phyloP scores from a whole-genome alignment of 92 coral and sea anemone species.

The Epizoanthus illoricatus region DNA sequence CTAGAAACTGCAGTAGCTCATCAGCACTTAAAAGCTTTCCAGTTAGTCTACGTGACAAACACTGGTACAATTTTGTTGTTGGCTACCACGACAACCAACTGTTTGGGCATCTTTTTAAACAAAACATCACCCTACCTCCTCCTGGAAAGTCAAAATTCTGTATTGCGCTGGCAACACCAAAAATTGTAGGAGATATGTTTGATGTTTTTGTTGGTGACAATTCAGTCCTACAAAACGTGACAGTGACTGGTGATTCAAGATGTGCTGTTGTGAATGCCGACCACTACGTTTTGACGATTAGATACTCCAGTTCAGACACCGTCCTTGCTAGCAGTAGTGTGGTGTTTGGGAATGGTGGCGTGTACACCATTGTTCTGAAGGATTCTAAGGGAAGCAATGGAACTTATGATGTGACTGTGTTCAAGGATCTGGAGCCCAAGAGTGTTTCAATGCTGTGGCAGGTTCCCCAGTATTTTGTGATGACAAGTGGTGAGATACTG shows the following conservation, averaged over 20 bases:
- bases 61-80: slow-evolving; percentile 57
- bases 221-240: slow-evolving; percentile 35
- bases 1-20: neutral
- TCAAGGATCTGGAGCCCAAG: slow-evolving; percentile 59
- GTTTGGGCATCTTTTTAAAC: slow-evolving; percentile 36
- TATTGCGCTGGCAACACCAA: slow-evolving; percentile 26
- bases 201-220: slow-evolving; percentile 42
- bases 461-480: slow-evolving; percentile 77
- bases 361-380: slow-evolving; percentile 50
- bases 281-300: slow-evolving; percentile 44
- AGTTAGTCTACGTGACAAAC: slow-evolving; percentile 37
- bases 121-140: slow-evolving; percentile 53
- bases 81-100: slow-evolving; percentile 30
- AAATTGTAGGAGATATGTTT: slow-evolving; percentile 16
- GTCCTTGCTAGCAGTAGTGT: slow-evolving; percentile 24
- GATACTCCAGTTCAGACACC: slow-evolving; percentile 31
- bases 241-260: slow-evolving; percentile 7
- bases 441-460: slow-evolving; percentile 77
- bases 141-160: slow-evolving; percentile 58
- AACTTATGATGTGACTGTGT: slow-evolving; percentile 40
- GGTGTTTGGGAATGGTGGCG: slow-evolving; percentile 56
- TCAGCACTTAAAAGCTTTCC: slow-evolving; percentile 2
- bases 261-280: slow-evolving; percentile 54
- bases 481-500: slow-evolving; percentile 82
- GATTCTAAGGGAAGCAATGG: neutral